Conservation (phyloP, 2,113 vertebrate species). For the Cynopterus brachyotis region DNA sequence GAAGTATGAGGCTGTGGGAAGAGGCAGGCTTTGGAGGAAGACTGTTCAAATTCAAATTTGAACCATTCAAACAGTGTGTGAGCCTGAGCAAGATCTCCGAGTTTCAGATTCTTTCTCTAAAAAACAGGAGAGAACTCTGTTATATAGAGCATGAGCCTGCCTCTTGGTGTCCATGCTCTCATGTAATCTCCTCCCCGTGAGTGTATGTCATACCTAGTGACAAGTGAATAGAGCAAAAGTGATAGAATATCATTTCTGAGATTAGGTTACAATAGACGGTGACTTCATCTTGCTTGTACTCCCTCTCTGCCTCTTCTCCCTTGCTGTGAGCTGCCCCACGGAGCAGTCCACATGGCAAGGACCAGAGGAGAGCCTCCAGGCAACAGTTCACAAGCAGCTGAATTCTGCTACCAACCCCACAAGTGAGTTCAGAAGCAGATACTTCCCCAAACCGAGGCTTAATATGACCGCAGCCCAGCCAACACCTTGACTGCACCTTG, state of each 20-base stretch:
- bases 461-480: neutral
- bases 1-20: neutral
- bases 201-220: neutral
- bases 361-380: neutral
- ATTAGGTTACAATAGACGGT: neutral
- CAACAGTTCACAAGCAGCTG: neutral
- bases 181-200: too few relatives aligned
- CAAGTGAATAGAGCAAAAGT: neutral
- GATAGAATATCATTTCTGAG: neutral
- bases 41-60: neutral
- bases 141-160: neutral
- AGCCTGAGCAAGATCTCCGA: neutral
- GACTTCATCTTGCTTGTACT: neutral
- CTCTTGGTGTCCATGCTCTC: neutral
- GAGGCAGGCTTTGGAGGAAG: conserved; percentile 5
- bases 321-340: neutral
- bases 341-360: neutral
- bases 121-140: neutral
- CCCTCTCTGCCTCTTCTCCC: neutral
- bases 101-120: neutral
- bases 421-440: neutral
- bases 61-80: neutral
- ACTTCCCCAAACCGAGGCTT: neutral
- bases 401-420: neutral
- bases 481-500: neutral